Evolutionary conservation across 2,797 vertebrate genomes (phyloP).

Genomic region (Buphagus erythrorhynchus): DNA sequence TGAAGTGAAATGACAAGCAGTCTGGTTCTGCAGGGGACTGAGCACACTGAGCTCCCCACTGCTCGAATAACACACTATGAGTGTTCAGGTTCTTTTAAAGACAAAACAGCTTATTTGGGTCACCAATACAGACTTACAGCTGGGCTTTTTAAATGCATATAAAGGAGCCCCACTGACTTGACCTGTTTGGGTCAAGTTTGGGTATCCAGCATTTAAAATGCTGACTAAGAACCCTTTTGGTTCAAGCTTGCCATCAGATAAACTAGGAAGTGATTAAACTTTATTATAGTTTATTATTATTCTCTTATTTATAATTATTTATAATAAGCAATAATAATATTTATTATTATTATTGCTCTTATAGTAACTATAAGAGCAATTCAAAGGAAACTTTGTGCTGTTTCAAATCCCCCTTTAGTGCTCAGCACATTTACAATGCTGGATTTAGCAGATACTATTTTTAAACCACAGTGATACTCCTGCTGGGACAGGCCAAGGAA

Average conservation of each 20-base stretch:
- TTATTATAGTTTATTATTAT: background rate
- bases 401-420: background rate
- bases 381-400: background rate
- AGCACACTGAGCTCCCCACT: background rate
- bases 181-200: background rate
- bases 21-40: background rate
- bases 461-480: background rate
- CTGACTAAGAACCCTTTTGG: background rate
- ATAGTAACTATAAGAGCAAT: background rate
- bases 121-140: background rate
- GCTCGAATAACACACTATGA: background rate
- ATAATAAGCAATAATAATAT: too few relatives aligned
- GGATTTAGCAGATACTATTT: background rate
- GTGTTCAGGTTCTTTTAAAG: background rate
- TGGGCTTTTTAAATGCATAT: background rate
- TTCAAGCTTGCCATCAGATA: background rate
- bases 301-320: too few relatives aligned
- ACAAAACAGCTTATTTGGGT: background rate
- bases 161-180: background rate
- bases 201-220: background rate
- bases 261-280: background rate
- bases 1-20: background rate
- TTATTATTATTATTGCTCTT: background rate
- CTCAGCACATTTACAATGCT: background rate
- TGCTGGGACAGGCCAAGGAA: background rate